Evolutionary conservation across 2,888 invertebrate species (phyloP).

Genomic region (Synergus laeviventris): DNA sequence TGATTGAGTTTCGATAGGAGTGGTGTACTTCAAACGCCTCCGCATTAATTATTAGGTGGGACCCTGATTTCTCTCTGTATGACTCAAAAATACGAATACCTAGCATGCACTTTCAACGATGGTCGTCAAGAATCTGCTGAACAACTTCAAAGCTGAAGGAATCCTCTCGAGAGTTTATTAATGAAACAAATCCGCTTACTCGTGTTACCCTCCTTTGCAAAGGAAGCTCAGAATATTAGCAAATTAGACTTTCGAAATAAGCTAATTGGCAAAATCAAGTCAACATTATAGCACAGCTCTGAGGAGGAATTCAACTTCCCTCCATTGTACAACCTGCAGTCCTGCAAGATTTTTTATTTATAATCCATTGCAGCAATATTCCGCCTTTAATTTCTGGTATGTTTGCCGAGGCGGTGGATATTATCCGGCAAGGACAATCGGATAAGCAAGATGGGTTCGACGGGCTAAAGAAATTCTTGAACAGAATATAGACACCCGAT

Average conservation of each 20-base stretch:
- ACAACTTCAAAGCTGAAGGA: constrained; percentile 29
- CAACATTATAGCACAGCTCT: not conserved
- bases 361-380: not conserved
- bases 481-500: constrained; percentile 25
- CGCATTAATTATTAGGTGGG: constrained; percentile 69
- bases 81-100: constrained; percentile 49
- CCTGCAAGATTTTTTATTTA: not conserved
- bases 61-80: constrained; percentile 52
- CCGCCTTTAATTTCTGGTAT: not conserved
- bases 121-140: constrained; percentile 10
- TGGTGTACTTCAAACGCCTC: constrained; percentile 71
- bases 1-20: constrained; percentile 74
- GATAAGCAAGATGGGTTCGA: constrained; percentile 25
- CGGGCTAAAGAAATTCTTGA: constrained; percentile 20
- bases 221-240: constrained; percentile 5
- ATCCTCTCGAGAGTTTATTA: constrained; percentile 25
- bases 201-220: constrained; percentile 1
- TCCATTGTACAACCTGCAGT: not conserved
- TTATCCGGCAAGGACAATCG: constrained; percentile 17
- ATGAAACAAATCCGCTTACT: constrained; percentile 15
- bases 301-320: not conserved
- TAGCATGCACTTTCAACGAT: constrained; percentile 16
- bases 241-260: constrained; percentile 14
- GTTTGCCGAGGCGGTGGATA: not conserved
- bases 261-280: not conserved